Evolutionary conservation across 2,113 vertebrate species (phyloP).

Genomic region (Antennarius striatus): DNA sequence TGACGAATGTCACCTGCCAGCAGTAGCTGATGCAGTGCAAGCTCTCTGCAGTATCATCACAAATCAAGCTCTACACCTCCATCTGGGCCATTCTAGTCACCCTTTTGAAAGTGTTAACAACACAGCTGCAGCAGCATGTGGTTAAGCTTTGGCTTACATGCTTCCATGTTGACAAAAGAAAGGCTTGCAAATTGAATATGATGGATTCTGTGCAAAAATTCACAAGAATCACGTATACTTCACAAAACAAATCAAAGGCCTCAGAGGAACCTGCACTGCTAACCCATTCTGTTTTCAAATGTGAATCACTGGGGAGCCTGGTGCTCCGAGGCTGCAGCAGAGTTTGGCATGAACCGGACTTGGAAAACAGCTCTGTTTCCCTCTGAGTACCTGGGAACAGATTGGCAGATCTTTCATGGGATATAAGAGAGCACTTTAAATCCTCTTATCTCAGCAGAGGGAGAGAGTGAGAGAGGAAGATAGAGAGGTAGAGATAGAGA

Average conservation of each 20-base stretch:
- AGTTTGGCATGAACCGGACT: slow-evolving; percentile 31
- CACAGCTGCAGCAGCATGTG: slow-evolving; percentile 69
- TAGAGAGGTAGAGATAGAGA: no score
- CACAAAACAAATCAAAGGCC: slow-evolving; percentile 54
- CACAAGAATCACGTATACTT: slow-evolving; percentile 32
- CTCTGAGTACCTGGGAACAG: slow-evolving; percentile 74
- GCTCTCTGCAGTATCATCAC: slow-evolving; percentile 26
- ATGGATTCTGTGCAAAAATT: slow-evolving; percentile 54
- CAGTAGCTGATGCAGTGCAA: slow-evolving; percentile 29
- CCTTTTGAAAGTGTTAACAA: slow-evolving; percentile 41
- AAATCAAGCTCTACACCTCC: slow-evolving; percentile 48
- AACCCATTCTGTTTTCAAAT: slow-evolving; percentile 42
- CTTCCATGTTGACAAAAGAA: slow-evolving; percentile 47
- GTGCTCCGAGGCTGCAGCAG: neutral
- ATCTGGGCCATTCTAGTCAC: slow-evolving; percentile 57
- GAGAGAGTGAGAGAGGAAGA: neutral
- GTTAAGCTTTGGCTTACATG: slow-evolving; percentile 67
- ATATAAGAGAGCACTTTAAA: slow-evolving; percentile 65
- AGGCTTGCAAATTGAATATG: slow-evolving; percentile 59
- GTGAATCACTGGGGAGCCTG: slow-evolving; percentile 44
- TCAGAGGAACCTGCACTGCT: slow-evolving; percentile 16
- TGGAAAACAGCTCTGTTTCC: slow-evolving; percentile 51
- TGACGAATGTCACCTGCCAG: slow-evolving; percentile 36
- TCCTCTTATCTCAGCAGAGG: slow-evolving; percentile 65
- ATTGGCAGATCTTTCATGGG: slow-evolving; percentile 75